These are phyloP conservation scores for Neodiprion fabricii DNA, from an alignment of 1,140 invertebrate species.

Conservation along the genomic window DNA sequence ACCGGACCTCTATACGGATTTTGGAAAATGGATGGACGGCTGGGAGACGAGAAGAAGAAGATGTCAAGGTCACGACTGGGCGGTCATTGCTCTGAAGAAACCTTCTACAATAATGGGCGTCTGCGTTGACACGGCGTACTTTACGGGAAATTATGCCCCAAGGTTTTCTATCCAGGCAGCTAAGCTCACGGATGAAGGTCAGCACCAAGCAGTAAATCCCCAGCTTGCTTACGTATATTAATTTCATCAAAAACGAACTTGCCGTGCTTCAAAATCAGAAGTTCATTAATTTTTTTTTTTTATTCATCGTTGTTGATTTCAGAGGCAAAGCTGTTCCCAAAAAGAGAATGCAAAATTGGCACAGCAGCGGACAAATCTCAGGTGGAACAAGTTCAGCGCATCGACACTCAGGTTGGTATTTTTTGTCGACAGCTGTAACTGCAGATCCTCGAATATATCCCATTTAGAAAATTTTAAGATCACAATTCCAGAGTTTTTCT, in stretches of 20 bases:
- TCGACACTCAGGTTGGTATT: constrained; percentile 58
- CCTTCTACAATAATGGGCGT: constrained; percentile 67
- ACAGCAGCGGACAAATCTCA: constrained; percentile 60
- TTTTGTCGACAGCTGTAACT: neutral
- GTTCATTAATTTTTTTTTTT: too few relatives aligned
- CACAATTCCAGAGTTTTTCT: neutral
- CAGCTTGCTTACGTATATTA: neutral
- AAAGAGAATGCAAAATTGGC: constrained; percentile 59
- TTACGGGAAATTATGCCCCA: constrained; percentile 73
- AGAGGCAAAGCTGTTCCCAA: constrained; percentile 63
- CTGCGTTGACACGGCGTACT: constrained; percentile 71
- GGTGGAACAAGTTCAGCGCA: constrained; percentile 54
- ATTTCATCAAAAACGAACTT: constrained; percentile 9
- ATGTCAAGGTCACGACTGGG: constrained; percentile 71
- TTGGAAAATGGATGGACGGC: constrained; percentile 77
- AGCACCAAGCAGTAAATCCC: neutral
- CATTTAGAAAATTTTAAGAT: too few relatives aligned
- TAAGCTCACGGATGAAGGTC: constrained; percentile 60
- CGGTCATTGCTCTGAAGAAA: constrained; percentile 67
- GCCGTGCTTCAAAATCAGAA: neutral
- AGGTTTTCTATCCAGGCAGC: constrained; percentile 71
- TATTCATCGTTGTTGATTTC: constrained; percentile 32
- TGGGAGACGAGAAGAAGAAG: constrained; percentile 74
- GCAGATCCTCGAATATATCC: too few relatives aligned
- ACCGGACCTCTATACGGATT: constrained; percentile 68